Percentiles rank a stretch among this genome's conserved stretches.
Evolutionary conservation across 1,140 invertebrate species (phyloP).

Genomic region (Lepidurus apus): DNA sequence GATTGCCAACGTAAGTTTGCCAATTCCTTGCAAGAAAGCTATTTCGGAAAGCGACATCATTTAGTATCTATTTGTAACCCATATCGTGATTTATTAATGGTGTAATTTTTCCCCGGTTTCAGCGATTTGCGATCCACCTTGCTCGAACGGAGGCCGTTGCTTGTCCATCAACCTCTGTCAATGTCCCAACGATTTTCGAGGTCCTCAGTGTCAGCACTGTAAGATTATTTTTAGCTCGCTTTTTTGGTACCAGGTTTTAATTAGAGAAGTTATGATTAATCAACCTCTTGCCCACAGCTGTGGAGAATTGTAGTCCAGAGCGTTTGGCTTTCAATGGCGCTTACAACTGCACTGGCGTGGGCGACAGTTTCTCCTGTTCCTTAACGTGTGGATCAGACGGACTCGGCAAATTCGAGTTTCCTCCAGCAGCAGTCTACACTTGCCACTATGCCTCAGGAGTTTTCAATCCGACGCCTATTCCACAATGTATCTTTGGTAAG

Average conservation of each 20-base stretch:
- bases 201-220: constrained; percentile 71
- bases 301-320: constrained; percentile 52
- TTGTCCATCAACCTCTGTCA: constrained; percentile 66
- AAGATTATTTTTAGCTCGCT: constrained; percentile 43
- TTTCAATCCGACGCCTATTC: constrained; percentile 63
- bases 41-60: neutral
- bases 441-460: constrained; percentile 62
- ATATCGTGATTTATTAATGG: neutral
- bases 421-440: constrained; percentile 56
- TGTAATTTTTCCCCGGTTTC: constrained; percentile 36
- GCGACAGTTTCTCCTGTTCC: constrained; percentile 55
- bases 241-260: too few relatives aligned
- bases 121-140: constrained; percentile 67
- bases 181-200: constrained; percentile 64
- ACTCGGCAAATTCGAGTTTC: constrained; percentile 52
- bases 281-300: constrained; percentile 46
- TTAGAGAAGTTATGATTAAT: neutral
- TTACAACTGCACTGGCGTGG: constrained; percentile 60
- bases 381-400: constrained; percentile 58
- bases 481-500: constrained; percentile 66
- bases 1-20: constrained; percentile 35
- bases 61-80: neutral
- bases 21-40: neutral
- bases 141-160: constrained; percentile 69
- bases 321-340: constrained; percentile 67